Base-by-base conservation (phyloP, 1,140 invertebrate species). In the Drosophila santomea region DNA sequence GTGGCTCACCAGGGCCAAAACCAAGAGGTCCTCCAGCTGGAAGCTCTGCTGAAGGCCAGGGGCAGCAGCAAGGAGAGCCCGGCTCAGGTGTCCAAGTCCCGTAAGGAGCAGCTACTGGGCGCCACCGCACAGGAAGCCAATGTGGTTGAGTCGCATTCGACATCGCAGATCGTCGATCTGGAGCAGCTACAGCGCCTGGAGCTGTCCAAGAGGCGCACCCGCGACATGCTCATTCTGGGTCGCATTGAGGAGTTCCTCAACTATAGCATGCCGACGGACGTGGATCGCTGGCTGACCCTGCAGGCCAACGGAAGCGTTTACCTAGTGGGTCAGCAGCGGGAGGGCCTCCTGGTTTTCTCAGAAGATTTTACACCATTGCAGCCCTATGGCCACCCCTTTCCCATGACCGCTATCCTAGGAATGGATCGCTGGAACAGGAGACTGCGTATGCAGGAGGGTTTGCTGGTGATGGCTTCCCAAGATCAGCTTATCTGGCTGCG, bases 211-310 rank as follows among this genome's bases (percentile, higher is more conserved):
- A 66, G 91, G 4, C 79, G 89, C 6, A 79, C 74, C 6, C 78
- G 89, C 3, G 91, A 92, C 63, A 68, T 90, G 69, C 66, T 92
- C 0, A 51, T 80, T 15, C 58, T 92, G 0, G 67, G 52, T n/a
- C 63, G 74, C 32, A 83, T 92, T 10, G 78, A 78, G 25, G 91
- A 92, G 57, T 52, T 91, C 39, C 35, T 80, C 0, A 59, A 63
- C 10, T 88, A 80, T 7, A 48, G 50, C 7, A 43, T 82, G 0
- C 83, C 79, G 3, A 54, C 45, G 2, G 64, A 82, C 48, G 81
- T 92, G 15, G 44, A 63, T 5, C 68, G 78, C 32, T 92, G 91
- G 89, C 17, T 69, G 39, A 60, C 79, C n/a, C 44, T 92, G 11
- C 51, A 61, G 28, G 73, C 81, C 17, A 78, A 90, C 54, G 79